Evolutionary conservation across 2,797 vertebrate genomes (phyloP), one percentile per base, ranked within the genome.

Genomic region (Lagodon rhomboides): DNA sequence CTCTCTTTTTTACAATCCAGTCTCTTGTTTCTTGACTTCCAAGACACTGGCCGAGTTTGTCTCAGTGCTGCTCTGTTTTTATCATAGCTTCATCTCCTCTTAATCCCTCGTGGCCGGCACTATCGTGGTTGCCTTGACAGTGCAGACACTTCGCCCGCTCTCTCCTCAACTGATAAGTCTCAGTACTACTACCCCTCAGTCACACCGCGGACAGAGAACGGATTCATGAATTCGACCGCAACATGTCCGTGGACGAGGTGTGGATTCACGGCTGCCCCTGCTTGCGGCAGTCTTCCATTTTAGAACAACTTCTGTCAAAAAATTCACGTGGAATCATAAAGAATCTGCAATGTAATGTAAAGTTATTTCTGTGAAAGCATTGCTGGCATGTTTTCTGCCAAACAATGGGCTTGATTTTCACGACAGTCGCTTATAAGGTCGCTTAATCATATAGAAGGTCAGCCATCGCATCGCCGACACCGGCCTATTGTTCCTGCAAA

Each of bases 81-180:
- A 90, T 89, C 83, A 60, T 41, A 22, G 70, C 82, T 79, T 70
- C 77, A 82, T 87, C 78, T 91, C 59, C 68, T 84, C 54, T 59
- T 87, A 85, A 88, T 91, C 88, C 85, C 85, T 61, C 2, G 38
- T 77, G 60, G 77, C 87, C 84, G 75, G 80, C 73, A 12, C 81
- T 73, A 80, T 73, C 63, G 43, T 67, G 77, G 90, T 80, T 88
- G 85, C 87, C 84, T 88, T 87, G 85, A 89, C 85, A 89, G 82
- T 87, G 77, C 68, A 65, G 77, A 88, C 74, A 84, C 81, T 75
- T 86, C 27, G 11, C 63, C 69, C 34, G 61, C 61, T 67, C 76
- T 61, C 59, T 73, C 56, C 58, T 63, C 61, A 59, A 55, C 66
- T 51, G 84, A 77, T 65, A 70, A 77, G 75, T 75, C 81, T 80